phyloP scores from a whole-genome alignment of 2,113 vertebrate species.

The Benitochromis conjunctus region DNA sequence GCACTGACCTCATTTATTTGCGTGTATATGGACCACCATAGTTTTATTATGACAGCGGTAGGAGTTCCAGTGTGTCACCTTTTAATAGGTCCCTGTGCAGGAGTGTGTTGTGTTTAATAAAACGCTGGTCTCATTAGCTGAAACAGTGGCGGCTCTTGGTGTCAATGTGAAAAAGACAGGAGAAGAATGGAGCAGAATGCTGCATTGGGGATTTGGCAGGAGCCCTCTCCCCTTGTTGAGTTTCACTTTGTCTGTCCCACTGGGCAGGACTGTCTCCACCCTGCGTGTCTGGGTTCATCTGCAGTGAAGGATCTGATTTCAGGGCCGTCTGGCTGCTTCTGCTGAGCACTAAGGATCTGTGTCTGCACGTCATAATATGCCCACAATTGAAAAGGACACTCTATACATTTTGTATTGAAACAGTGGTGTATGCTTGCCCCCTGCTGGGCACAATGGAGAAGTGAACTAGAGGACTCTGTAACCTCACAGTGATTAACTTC shows the following conservation, averaged over 20 bases:
- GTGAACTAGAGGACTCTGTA: background rate
- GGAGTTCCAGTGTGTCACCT: constrained; percentile 26
- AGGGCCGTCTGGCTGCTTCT: constrained; percentile 55
- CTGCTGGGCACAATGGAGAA: constrained; percentile 41
- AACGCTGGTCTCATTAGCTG: constrained; percentile 41
- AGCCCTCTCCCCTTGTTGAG: constrained; percentile 39
- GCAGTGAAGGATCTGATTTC: constrained; percentile 75
- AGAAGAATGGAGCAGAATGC: constrained; percentile 24
- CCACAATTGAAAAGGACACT: background rate
- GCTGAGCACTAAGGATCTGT: constrained; percentile 25
- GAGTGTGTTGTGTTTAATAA: constrained; percentile 34
- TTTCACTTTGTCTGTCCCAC: constrained; percentile 61
- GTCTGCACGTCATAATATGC: constrained; percentile 37
- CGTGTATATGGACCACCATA: background rate
- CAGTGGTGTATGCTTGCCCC: constrained; percentile 28
- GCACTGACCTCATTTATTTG: constrained; percentile 21
- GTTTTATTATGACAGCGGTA: constrained; percentile 9
- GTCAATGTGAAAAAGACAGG: background rate
- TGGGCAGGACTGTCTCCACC: constrained; percentile 58
- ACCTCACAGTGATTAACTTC: background rate
- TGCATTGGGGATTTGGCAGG: constrained; percentile 50
- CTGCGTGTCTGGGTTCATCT: constrained; percentile 74
- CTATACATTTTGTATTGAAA: background rate
- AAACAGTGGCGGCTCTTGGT: constrained; percentile 13
- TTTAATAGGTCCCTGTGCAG: constrained; percentile 13